Evolutionary conservation across 2,888 invertebrate genomes (phyloP).

Genomic region (Apotomis turbidana): DNA sequence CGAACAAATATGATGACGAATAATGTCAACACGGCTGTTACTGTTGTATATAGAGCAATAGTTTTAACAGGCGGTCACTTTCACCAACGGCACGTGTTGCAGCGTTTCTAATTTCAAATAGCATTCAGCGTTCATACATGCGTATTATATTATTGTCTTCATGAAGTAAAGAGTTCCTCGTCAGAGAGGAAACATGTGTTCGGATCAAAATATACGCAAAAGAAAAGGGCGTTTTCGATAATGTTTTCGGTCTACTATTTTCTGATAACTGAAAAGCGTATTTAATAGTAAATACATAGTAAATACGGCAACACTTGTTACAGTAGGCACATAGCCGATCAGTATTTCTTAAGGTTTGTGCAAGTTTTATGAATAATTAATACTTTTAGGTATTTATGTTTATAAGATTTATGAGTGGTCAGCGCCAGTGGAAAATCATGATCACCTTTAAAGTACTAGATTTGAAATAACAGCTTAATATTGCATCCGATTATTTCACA

Average conservation of each 20-base stretch:
- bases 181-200: neutral
- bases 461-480: neutral
- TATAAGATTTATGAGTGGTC: neutral
- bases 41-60: slow-evolving; percentile 15
- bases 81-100: slow-evolving; percentile 23
- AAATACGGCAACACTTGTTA: neutral
- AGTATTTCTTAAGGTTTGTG: slow-evolving; percentile 12
- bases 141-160: slow-evolving; percentile 1
- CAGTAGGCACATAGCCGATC: slow-evolving; percentile 5
- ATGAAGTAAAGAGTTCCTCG: neutral
- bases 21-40: neutral
- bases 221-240: neutral
- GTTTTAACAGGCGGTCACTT: slow-evolving; percentile 15
- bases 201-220: neutral
- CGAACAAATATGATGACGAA: slow-evolving; percentile 5
- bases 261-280: neutral
- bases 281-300: neutral
- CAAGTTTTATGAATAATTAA: neutral
- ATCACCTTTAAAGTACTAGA: neutral
- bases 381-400: neutral
- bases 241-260: neutral
- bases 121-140: slow-evolving; percentile 23
- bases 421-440: neutral
- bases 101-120: slow-evolving; percentile 20
- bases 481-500: neutral